Base-by-base conservation (phyloP, 2,113 vertebrate genomes). In the Pterocles orientalis region DNA sequence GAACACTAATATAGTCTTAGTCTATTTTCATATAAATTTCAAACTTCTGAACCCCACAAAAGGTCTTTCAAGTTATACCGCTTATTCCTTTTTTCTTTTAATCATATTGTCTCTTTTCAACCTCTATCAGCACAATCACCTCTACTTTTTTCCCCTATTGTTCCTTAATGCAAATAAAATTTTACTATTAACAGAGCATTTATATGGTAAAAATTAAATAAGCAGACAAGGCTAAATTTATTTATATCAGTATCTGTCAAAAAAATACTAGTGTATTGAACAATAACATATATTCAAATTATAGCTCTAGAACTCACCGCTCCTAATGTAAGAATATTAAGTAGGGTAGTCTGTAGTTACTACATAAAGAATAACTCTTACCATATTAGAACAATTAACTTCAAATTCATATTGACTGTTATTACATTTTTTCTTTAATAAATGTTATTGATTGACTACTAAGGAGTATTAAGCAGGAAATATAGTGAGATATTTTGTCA, bases 221-320 rank as follows among this genome's bases (percentile, higher is more conserved):
- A 93, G 20, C 19, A 92, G 86, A 36, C 14, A 86, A 86, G 57
- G 68, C 26, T 78, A 72, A 79, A 72, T 86, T 92, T 96, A 85
- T 92, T 82, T 92, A 68, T 53, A 80, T 58, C 25, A 47, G 58
- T 93, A 88, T 86, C 68, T 95, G 33, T 83, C n/a, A 81, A 84
- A 62, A 80, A 91, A 70, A 86, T 36, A 18, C 34, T 75, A 78
- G 64, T 51, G 25, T 84, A 78, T 75, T 73, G 43, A 83, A 95
- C 70, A 76, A 82, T 41, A 90, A 50, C n/a, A 34, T 71, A 87
- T 26, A 48, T 79, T 88, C 17, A 90, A 80, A 88, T 72, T 69
- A 14, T 12, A 69, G 7, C n/a, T 68, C 33, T 56, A 24, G 26
- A 69, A 90, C 43, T 62, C 56, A 54, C 24, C 56, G 16, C 9